Conservation (phyloP, 2,113 vertebrate species). For the Petroica traversi region DNA sequence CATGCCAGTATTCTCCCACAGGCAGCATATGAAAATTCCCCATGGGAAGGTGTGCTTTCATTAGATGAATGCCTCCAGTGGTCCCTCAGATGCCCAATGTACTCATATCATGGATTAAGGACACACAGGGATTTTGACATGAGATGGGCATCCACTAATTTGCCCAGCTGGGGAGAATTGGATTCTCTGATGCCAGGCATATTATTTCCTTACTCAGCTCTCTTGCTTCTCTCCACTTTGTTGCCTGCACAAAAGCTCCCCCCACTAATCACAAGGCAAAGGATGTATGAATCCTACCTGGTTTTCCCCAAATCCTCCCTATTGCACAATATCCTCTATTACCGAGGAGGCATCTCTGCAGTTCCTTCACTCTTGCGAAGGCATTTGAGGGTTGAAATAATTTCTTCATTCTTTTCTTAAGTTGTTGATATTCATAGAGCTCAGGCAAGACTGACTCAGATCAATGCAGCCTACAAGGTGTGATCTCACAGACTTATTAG, state of each 20-base stretch:
- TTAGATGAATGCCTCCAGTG: neutral
- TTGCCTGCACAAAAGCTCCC: neutral
- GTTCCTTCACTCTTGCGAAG: neutral
- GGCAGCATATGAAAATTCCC: neutral
- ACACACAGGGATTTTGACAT: neutral
- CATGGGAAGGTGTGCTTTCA: neutral
- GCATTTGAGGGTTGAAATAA: neutral
- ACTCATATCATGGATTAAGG: neutral
- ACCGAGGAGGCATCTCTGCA: neutral
- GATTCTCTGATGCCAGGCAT: neutral
- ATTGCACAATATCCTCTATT: neutral
- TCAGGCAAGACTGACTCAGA: neutral
- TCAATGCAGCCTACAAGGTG: neutral
- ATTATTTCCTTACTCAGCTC: neutral
- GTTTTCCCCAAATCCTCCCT: neutral
- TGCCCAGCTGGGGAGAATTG: neutral
- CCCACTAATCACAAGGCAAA: neutral
- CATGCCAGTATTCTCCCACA: neutral
- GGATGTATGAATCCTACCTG: neutral
- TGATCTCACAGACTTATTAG: fast-evolving
- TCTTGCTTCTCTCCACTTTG: neutral
- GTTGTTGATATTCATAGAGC: neutral
- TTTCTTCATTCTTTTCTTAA: neutral
- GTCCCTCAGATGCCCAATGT: neutral
- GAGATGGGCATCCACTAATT: neutral